Evolutionary conservation across 2,888 invertebrate genomes (phyloP).

Genomic region (Odontothrips loti): DNA sequence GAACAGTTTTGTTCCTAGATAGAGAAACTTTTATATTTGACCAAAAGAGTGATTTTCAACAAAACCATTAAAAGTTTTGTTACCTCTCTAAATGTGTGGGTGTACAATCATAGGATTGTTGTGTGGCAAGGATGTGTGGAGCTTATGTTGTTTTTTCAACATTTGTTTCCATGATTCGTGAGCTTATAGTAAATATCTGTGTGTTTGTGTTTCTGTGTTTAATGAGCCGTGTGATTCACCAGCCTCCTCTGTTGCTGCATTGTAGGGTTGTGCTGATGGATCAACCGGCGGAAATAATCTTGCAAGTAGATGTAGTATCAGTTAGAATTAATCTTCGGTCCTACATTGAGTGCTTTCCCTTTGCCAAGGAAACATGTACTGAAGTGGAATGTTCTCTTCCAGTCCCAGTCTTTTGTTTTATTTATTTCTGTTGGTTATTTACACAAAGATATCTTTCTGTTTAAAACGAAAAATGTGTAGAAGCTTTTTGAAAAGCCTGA

Average conservation of each 20-base stretch:
- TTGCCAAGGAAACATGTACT: not conserved
- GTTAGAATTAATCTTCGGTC: not conserved
- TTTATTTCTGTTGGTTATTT: not conserved
- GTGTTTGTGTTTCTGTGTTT: not conserved
- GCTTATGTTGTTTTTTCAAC: too few relatives aligned
- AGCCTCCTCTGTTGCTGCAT: not conserved
- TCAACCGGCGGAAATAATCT: not conserved
- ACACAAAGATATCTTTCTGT: not conserved
- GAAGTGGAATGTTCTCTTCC: not conserved
- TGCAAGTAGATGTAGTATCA: not conserved
- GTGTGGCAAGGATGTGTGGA: too few relatives aligned
- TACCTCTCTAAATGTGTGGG: too few relatives aligned
- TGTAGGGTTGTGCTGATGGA: not conserved
- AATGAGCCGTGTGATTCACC: not conserved
- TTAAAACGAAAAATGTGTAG: not conserved
- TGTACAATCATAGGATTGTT: too few relatives aligned
- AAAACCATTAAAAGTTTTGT: too few relatives aligned
- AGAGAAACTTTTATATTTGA: too few relatives aligned
- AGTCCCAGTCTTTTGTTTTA: constrained; percentile 4
- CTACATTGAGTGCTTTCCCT: not conserved
- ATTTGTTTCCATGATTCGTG: too few relatives aligned
- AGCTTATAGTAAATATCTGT: too few relatives aligned
- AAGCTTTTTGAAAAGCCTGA: not conserved
- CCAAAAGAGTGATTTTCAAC: too few relatives aligned
- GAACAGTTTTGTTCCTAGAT: too few relatives aligned